phyloP scores from a whole-genome alignment of 2,888 invertebrate genomes.

The Tanaodytes sp. region DNA sequence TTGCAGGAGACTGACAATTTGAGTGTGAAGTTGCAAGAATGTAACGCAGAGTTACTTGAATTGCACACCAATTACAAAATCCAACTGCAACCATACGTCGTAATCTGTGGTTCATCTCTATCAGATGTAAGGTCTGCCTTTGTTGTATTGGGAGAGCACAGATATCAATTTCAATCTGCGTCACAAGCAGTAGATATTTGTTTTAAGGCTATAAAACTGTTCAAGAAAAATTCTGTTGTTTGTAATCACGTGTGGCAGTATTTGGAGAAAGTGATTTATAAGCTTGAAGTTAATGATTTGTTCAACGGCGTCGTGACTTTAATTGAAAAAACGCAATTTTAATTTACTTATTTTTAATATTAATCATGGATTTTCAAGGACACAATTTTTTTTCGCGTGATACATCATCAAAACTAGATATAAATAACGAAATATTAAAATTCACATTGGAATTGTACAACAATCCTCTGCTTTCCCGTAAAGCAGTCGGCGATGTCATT shows the following conservation, averaged over 20 bases:
- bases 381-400: not conserved
- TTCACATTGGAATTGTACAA: slow-evolving; percentile 36
- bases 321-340: slow-evolving; percentile 7
- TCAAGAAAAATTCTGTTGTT: slow-evolving; percentile 5
- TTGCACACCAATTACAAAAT: slow-evolving; percentile 15
- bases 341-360: not conserved
- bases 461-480: slow-evolving; percentile 35
- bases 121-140: slow-evolving; percentile 11
- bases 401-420: not conserved
- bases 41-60: not conserved
- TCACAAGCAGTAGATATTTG: slow-evolving; percentile 28
- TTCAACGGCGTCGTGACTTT: slow-evolving; percentile 11
- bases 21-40: not conserved
- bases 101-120: slow-evolving; percentile 23
- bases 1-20: not conserved
- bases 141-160: slow-evolving; percentile 7
- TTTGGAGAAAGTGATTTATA: slow-evolving; percentile 30
- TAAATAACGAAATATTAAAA: slow-evolving; percentile 35
- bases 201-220: slow-evolving; percentile 30
- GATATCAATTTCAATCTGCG: slow-evolving; percentile 15
- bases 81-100: slow-evolving; percentile 14
- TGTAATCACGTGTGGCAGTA: slow-evolving; percentile 42
- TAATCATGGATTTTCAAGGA: not conserved
- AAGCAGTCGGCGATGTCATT: slow-evolving; percentile 33
- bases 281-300: slow-evolving; percentile 1